phyloP scores from a whole-genome alignment of 2,113 vertebrate species.

The Atlantisia rogersi region DNA sequence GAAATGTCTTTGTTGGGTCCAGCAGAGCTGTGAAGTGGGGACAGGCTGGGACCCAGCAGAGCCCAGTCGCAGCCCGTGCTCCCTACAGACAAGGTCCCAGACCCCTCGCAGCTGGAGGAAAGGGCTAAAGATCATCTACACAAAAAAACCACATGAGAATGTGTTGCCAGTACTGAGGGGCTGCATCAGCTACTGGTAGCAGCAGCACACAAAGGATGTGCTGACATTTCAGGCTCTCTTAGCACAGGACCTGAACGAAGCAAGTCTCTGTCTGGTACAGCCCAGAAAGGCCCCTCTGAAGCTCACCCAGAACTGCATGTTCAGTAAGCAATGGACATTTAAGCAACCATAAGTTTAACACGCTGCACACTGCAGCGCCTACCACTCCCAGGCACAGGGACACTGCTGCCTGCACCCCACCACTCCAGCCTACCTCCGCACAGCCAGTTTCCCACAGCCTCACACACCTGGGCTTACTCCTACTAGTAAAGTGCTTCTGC shows the following conservation, averaged over 20 bases:
- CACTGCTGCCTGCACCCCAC: neutral
- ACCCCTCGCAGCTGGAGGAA: neutral
- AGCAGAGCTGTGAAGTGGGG: neutral
- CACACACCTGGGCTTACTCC: neutral
- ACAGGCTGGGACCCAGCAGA: neutral
- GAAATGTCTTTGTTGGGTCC: neutral
- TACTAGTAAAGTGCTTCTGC: neutral
- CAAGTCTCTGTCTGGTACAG: neutral
- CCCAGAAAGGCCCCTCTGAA: neutral
- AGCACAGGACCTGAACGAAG: neutral
- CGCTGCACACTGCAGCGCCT: too few species aligned
- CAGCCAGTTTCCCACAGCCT: neutral
- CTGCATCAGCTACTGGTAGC: neutral
- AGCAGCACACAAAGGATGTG: neutral
- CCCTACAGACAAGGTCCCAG: neutral
- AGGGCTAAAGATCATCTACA: neutral
- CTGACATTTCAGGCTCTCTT: fast-evolving
- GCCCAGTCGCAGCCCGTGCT: neutral
- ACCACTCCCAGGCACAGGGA: too few species aligned
- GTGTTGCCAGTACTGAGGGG: neutral
- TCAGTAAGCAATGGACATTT: neutral
- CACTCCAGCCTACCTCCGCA: neutral
- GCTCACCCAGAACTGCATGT: fast-evolving
- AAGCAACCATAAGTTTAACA: neutral
- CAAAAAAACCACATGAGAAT: neutral